Percentiles rank a stretch among this genome's conserved stretches.
These are phyloP conservation scores for Drosophila algonquin DNA, from an alignment of 2,888 invertebrate genomes.

Conservation along the genomic window DNA sequence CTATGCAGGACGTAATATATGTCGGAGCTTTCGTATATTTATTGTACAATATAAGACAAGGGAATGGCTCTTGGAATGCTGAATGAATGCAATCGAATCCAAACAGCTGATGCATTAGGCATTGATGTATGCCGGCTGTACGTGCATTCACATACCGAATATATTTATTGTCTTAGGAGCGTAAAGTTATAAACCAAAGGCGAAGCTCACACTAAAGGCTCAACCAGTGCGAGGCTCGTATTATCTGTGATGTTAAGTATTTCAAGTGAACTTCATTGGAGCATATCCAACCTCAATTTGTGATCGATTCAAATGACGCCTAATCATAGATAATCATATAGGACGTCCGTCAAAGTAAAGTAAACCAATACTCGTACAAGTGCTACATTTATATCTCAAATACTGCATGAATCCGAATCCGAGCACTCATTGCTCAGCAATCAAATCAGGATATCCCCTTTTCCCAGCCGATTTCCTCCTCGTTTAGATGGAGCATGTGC, in stretches of 20 bases:
- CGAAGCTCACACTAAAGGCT: not conserved
- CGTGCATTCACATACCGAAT: not conserved
- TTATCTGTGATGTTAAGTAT: not conserved
- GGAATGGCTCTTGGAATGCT: conserved; percentile 19
- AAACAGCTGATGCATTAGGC: conserved; percentile 36
- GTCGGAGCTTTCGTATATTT: conserved; percentile 36
- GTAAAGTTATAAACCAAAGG: not conserved
- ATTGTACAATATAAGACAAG: conserved; percentile 29
- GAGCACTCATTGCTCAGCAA: not conserved
- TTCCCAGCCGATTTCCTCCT: not conserved
- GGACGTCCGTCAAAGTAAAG: no score
- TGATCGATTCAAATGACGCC: no score
- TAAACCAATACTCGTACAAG: not conserved
- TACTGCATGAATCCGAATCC: not conserved
- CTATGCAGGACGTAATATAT: conserved; percentile 25
- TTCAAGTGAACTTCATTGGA: not conserved
- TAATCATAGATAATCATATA: not conserved
- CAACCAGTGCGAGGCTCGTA: not conserved
- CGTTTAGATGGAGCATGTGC: conserved; percentile 1
- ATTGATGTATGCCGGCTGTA: conserved; percentile 29
- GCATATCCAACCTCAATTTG: no score
- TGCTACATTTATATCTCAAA: not conserved
- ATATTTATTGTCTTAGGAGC: no score
- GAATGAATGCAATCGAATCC: conserved; percentile 33
- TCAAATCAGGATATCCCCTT: not conserved